Conservation (phyloP, 2,888 invertebrate species). For the Anticlea derivata region DNA sequence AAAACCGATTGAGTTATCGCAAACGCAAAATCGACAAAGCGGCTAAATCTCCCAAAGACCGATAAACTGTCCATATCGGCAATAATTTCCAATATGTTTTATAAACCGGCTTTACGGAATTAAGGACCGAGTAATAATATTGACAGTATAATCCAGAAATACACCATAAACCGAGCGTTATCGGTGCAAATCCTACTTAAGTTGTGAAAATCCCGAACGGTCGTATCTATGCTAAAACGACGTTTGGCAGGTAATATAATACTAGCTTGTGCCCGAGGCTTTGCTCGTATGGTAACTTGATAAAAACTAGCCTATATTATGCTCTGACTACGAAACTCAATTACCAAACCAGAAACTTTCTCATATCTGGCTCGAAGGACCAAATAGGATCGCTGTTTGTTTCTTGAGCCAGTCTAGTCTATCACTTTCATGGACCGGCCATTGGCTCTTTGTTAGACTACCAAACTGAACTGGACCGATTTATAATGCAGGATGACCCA, state of each 20-base stretch:
- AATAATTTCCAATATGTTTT: slow-evolving; percentile 79
- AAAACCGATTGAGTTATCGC: slow-evolving; percentile 37
- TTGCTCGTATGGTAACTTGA: too few species aligned
- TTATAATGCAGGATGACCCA: too few species aligned
- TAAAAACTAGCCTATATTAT: too few species aligned
- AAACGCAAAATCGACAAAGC: slow-evolving; percentile 23
- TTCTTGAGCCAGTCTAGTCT: too few species aligned
- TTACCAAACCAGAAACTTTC: too few species aligned
- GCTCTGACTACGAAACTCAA: too few species aligned
- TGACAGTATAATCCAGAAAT: slow-evolving; percentile 75
- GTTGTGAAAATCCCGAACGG: slow-evolving; percentile 58
- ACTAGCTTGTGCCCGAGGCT: too few species aligned
- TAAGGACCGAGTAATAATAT: slow-evolving; percentile 80
- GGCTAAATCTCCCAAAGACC: slow-evolving; percentile 41
- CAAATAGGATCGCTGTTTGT: too few species aligned
- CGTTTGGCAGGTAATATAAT: slow-evolving; percentile 11
- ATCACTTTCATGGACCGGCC: too few species aligned
- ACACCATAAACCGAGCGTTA: slow-evolving; percentile 71
- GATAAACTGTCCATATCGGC: slow-evolving; percentile 51
- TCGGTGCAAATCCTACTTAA: slow-evolving; percentile 72
- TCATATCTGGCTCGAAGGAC: too few species aligned
- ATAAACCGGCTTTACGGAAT: slow-evolving; percentile 78
- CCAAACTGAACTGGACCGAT: too few species aligned
- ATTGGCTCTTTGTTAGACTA: too few species aligned
- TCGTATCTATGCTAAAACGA: slow-evolving; percentile 19